Conservation (phyloP, 1,140 invertebrate genomes). For the Drosophila murphyi region DNA sequence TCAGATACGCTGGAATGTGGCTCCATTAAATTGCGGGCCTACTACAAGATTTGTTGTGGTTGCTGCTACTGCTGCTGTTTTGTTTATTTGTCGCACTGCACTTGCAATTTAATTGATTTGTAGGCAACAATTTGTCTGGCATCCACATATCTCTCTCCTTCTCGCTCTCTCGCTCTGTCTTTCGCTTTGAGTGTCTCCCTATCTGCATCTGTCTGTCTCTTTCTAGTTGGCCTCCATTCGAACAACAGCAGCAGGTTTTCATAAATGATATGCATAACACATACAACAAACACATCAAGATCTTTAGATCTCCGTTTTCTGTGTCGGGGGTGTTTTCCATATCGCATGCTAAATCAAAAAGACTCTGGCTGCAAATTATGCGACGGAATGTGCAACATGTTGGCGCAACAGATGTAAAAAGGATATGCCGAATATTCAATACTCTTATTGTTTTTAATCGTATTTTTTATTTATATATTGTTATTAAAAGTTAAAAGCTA, state of each 20-base stretch:
- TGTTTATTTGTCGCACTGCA: conserved; percentile 77
- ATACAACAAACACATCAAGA: conserved; percentile 12
- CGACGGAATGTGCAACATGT: conserved; percentile 50
- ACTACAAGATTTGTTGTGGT: conserved; percentile 61
- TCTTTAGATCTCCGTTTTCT: conserved; percentile 8
- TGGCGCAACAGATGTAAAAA: conserved; percentile 31
- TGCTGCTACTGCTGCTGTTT: conserved; percentile 54
- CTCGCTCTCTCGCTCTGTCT: neutral
- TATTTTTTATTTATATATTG: too few relatives aligned
- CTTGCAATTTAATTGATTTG: conserved; percentile 83
- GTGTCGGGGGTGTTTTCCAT: conserved; percentile 44
- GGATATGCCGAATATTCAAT: neutral
- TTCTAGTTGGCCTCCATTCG: conserved; percentile 59
- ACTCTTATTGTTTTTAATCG: too few relatives aligned
- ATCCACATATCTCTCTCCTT: conserved; percentile 22
- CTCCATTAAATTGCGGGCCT: conserved; percentile 77
- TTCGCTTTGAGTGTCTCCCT: neutral
- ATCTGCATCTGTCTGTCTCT: neutral
- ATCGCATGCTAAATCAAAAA: conserved; percentile 31
- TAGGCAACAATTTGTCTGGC: conserved; percentile 80
- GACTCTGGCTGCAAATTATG: conserved; percentile 1
- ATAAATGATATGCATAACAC: conserved; percentile 22
- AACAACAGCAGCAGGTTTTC: conserved; percentile 22
- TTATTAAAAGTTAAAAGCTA: too few relatives aligned
- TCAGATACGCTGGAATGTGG: conserved; percentile 62